Conservation (phyloP, 2,113 vertebrate species). For the Oreocharis arfaki region DNA sequence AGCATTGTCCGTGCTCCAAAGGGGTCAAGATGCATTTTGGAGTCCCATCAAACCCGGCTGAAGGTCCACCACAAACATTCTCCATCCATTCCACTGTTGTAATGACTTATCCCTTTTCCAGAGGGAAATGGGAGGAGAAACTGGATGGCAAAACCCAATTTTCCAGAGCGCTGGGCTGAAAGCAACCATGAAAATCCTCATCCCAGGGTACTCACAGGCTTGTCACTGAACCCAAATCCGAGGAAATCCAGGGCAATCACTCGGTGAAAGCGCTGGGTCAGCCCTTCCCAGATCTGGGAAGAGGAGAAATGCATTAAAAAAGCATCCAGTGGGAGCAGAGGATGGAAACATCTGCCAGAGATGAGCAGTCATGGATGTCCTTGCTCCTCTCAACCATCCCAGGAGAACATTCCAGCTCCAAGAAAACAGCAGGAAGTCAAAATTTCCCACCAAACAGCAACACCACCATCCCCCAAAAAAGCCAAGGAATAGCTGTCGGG, state of each 20-base stretch:
- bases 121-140: neutral
- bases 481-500: neutral
- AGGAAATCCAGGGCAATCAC: conserved; percentile 92
- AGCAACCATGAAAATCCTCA: neutral
- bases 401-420: neutral
- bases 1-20: accelerated
- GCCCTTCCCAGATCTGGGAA: conserved; percentile 90
- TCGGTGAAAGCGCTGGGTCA: conserved; percentile 86
- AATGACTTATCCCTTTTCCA: neutral
- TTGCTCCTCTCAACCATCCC: accelerated
- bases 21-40: neutral
- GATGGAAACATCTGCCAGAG: accelerated
- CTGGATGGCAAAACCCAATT: neutral
- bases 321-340: neutral
- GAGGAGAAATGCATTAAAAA: neutral
- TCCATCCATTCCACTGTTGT: accelerated
- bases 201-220: conserved; percentile 79
- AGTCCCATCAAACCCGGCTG: neutral
- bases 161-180: accelerated
- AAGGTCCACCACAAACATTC: neutral
- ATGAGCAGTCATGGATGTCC: accelerated
- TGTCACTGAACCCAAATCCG: conserved; percentile 96
- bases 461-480: accelerated
- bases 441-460: neutral
- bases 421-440: neutral